Evolutionary conservation across 2,797 vertebrate genomes (phyloP), one percentile per base, ranked within the genome.

Genomic region (Channa striata): DNA sequence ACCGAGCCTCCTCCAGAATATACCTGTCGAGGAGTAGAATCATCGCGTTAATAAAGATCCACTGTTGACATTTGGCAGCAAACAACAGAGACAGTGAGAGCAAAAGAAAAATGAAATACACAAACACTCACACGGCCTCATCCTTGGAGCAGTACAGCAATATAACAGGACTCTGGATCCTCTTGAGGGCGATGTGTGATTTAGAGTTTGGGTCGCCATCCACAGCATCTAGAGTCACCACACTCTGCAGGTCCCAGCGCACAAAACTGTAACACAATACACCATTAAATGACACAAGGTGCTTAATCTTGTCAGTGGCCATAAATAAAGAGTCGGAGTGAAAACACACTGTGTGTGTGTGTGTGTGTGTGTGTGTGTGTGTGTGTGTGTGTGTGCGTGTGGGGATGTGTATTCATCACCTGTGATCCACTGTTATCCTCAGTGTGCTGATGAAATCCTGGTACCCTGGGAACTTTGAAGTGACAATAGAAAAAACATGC

Each of bases 141-240:
- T 98, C 97, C 92, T 97, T 99, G 81, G 98, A 98, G 68, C 97
- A 99, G 84, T 99, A 99, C 0, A 99, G 95, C 77, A 99, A 89
- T 85, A 99, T 98, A 80, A 99, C 96, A 0, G 97, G 97, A 1
- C 97, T 98, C 87, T 98, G 98, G 79, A 99, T 98, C 86, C 97
- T 98, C 94, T 99, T 99, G 77, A 99, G 91, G 85, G 97, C 96
- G 60, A 97, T 96, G 70, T 99, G 97, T 0, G 97, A 97, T 92
- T 97, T 96, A 51, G 96, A 96, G 72, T 99, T 97, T 4, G 92
- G 91, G 87, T 94, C 92, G 47, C 95, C 96, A 0, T 97, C 96
- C 13, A 96, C 86, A 0, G 96, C 96, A 56, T 99, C 98, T 0
- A 99, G 91, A 20, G 94, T 94, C 88, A 99, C 96, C 78, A 97